These are phyloP conservation scores for Lerema accius DNA, from an alignment of 1,140 invertebrate species.

Conservation along the genomic window DNA sequence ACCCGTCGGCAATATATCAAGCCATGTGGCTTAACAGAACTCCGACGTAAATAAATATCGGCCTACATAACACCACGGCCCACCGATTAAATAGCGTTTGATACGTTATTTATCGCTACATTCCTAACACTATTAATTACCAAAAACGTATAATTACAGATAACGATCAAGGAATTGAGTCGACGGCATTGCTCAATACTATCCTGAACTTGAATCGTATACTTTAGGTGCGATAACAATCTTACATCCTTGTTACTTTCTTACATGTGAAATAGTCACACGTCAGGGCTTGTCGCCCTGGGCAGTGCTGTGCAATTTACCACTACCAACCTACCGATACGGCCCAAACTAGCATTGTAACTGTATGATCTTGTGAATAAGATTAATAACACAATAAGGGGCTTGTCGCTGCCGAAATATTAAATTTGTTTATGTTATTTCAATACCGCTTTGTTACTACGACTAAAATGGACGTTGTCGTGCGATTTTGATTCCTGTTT, in stretches of 20 bases:
- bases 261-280: constrained; percentile 65
- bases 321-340: constrained; percentile 43
- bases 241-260: constrained; percentile 78
- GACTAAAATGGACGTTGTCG: constrained; percentile 1
- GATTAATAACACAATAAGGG: constrained; percentile 36
- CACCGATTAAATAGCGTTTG: constrained; percentile 22
- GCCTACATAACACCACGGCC: constrained; percentile 24
- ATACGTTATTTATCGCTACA: constrained; percentile 37
- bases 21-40: constrained; percentile 27
- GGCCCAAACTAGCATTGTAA: constrained; percentile 6
- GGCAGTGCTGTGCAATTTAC: constrained; percentile 59
- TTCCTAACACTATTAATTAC: constrained; percentile 48
- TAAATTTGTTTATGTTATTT: constrained; percentile 47
- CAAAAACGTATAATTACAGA: constrained; percentile 51
- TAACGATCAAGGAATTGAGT: constrained; percentile 64
- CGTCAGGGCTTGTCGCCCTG: constrained; percentile 69
- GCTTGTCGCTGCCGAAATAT: constrained; percentile 42
- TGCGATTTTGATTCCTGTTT: constrained; percentile 34
- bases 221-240: constrained; percentile 59
- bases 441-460: constrained; percentile 17
- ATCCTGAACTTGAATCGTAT: constrained; percentile 58
- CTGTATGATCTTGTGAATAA: constrained; percentile 38
- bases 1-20: constrained; percentile 26
- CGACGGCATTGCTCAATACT: constrained; percentile 43
- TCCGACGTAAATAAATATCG: constrained; percentile 28